phyloP scores from a whole-genome alignment of 1,140 invertebrate genomes.

The Aphelinus atriplicis region DNA sequence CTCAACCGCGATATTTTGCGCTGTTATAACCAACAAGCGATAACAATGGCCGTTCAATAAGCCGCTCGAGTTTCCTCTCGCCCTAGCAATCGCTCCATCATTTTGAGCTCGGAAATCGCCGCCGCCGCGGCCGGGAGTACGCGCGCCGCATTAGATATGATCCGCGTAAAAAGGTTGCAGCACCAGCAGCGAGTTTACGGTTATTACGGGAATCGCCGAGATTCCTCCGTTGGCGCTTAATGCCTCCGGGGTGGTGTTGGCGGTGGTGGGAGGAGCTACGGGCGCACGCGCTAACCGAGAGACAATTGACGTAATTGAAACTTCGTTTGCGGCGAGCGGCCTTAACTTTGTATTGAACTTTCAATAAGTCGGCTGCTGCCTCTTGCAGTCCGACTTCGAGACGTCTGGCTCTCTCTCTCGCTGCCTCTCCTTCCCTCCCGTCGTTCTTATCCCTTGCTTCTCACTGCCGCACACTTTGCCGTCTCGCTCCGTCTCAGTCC shows the following conservation, averaged over 20 bases:
- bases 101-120: conserved; percentile 11
- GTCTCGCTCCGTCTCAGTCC: too few species aligned
- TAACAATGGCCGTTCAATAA: conserved; percentile 1
- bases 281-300: conserved; percentile 29
- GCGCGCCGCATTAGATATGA: conserved; percentile 7
- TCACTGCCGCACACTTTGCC: too few species aligned
- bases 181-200: conserved; percentile 7
- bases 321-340: conserved; percentile 34
- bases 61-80: not conserved
- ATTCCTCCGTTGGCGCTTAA: not conserved
- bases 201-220: conserved; percentile 10
- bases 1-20: too few species aligned
- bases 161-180: conserved; percentile 5
- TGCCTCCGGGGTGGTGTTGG: not conserved
- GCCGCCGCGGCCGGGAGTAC: not conserved
- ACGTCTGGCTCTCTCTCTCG: conserved; percentile 5
- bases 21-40: not conserved
- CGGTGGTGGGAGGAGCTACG: not conserved
- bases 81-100: not conserved
- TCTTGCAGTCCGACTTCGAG: conserved; percentile 40
- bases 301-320: conserved; percentile 45
- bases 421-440: conserved; percentile 3
- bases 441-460: not conserved
- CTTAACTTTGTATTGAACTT: conserved; percentile 43
- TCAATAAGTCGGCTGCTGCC: conserved; percentile 36